Evolutionary conservation across 2,113 vertebrate species (phyloP).

Genomic region (Acrocephalus kingi): DNA sequence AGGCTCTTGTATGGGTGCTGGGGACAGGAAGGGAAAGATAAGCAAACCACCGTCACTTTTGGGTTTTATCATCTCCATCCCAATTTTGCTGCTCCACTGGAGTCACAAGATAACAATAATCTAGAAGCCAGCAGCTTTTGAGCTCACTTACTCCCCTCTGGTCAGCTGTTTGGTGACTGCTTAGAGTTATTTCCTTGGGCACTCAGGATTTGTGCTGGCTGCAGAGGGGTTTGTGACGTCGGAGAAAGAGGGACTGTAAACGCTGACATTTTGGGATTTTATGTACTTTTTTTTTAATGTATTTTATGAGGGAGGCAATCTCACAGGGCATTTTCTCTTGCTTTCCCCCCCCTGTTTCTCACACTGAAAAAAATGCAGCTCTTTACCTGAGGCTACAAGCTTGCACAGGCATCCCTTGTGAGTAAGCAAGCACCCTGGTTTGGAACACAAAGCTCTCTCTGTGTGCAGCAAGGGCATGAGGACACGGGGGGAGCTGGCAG

Average conservation of each 20-base stretch:
- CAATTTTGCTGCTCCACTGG: neutral
- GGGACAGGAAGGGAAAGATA: neutral
- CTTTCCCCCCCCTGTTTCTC: neutral
- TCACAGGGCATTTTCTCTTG: neutral
- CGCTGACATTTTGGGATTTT: neutral
- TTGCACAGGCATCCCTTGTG: slow-evolving; percentile 26
- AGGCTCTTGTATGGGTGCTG: neutral
- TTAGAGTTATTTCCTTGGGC: neutral
- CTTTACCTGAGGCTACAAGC: slow-evolving; percentile 38
- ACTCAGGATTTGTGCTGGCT: neutral
- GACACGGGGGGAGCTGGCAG: neutral
- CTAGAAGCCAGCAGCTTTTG: neutral
- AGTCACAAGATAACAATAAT: neutral
- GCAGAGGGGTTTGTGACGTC: neutral
- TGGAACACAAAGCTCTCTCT: neutral
- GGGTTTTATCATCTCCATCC: neutral
- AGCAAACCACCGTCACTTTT: neutral
- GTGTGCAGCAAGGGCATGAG: neutral
- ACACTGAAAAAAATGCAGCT: slow-evolving; percentile 11
- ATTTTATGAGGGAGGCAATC: neutral
- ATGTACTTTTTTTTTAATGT: neutral
- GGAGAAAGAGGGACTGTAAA: neutral
- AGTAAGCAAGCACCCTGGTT: slow-evolving; percentile 17
- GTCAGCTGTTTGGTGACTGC: neutral
- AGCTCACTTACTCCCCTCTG: neutral